Percentiles rank a stretch among this genome's conserved stretches.
phyloP scores from a whole-genome alignment of 2,113 vertebrate genomes.

The Prietella phreatophila region DNA sequence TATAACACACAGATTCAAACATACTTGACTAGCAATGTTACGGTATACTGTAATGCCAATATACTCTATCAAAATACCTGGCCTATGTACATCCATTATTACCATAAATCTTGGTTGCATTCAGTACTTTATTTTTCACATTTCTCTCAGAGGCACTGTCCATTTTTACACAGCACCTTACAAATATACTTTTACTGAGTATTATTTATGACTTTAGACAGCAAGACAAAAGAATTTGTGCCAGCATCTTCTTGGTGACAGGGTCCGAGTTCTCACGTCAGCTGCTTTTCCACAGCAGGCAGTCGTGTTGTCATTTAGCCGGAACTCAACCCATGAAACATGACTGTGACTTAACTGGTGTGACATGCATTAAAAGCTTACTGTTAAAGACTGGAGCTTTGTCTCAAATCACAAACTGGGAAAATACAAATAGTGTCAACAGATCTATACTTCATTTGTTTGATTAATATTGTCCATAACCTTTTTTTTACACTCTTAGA shows the following conservation, averaged over 20 bases:
- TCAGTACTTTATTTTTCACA: not conserved
- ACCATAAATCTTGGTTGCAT: not conserved
- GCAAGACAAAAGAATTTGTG: constrained; percentile 25
- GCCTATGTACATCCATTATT: not conserved
- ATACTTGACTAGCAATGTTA: not conserved
- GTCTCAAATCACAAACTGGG: not conserved
- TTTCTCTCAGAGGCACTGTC: not conserved
- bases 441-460: not conserved
- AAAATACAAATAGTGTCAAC: not conserved
- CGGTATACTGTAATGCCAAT: not conserved
- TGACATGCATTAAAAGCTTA: not conserved
- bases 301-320: not conserved
- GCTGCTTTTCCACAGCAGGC: constrained; percentile 10
- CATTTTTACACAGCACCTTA: not conserved
- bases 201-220: not conserved
- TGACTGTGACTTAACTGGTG: constrained; percentile 5
- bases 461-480: not conserved
- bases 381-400: not conserved
- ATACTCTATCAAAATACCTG: not conserved
- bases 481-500: not conserved
- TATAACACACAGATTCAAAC: not conserved
- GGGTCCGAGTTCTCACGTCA: not conserved
- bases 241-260: not conserved
- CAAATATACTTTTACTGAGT: not conserved
- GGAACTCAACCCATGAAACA: not conserved